Evolutionary conservation across 2,888 invertebrate genomes (phyloP).

Genomic region (Aplocera efformata): DNA sequence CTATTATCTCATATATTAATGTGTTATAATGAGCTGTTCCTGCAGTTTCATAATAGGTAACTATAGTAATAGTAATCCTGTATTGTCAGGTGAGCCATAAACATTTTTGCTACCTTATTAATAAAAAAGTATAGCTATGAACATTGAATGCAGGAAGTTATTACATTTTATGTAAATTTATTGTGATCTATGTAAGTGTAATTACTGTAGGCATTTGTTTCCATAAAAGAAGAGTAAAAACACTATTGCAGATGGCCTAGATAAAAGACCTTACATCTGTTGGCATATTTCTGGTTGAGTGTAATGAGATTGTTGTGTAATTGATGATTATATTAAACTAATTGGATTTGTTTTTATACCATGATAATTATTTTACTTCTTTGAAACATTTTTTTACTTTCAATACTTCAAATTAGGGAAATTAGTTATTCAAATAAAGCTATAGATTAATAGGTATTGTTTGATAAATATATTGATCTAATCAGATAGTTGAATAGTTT

Average conservation of each 20-base stretch:
- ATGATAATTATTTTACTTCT: neutral
- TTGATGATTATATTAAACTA: slow-evolving; percentile 17
- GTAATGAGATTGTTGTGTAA: slow-evolving; percentile 17
- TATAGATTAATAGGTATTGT: too few relatives aligned
- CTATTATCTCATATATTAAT: too few relatives aligned
- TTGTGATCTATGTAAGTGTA: slow-evolving; percentile 6
- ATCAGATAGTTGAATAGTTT: too few relatives aligned
- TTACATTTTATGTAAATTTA: slow-evolving; percentile 23
- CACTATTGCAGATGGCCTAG: slow-evolving; percentile 13
- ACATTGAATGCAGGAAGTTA: slow-evolving; percentile 24
- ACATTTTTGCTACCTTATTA: slow-evolving; percentile 2
- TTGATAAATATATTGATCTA: too few relatives aligned
- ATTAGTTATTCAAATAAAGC: too few relatives aligned
- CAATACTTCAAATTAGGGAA: too few relatives aligned
- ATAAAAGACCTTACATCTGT: slow-evolving; percentile 1
- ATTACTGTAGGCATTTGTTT: slow-evolving; percentile 21
- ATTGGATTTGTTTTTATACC: slow-evolving; percentile 9
- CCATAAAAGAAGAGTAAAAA: slow-evolving; percentile 13
- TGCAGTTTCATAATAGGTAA: too few relatives aligned
- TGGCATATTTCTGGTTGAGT: slow-evolving; percentile 10
- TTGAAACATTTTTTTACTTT: too few relatives aligned
- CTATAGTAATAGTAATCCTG: too few relatives aligned
- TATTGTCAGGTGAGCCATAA: too few relatives aligned
- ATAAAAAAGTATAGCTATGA: neutral
- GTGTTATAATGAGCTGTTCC: too few relatives aligned